A percentile compares a stretch with the other conserved stretches of the same genome.
phyloP scores from a whole-genome alignment of 2,113 vertebrate genomes.

The Coryphaenoides rupestris region DNA sequence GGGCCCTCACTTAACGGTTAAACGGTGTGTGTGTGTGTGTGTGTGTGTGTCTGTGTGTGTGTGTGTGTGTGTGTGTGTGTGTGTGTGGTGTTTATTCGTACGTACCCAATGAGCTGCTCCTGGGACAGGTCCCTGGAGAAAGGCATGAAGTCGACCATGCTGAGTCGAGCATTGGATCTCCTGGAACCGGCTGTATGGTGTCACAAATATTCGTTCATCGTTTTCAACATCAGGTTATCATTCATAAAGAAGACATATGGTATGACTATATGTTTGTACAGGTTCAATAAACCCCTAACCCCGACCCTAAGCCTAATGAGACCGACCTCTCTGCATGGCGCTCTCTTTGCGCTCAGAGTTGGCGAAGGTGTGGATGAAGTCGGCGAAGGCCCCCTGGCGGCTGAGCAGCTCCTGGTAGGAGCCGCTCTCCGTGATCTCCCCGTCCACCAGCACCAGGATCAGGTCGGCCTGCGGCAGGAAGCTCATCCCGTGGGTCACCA shows the following conservation, averaged over 20 bases:
- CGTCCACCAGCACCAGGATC: slow-evolving; percentile 83
- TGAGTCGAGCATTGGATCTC: slow-evolving; percentile 72
- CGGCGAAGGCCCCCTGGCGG: slow-evolving; percentile 81
- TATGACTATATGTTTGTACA: no score
- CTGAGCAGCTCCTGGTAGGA: slow-evolving; percentile 86
- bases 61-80: no score
- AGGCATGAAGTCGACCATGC: slow-evolving; percentile 76
- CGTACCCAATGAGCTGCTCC: slow-evolving; percentile 76
- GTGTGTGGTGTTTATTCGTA: no score
- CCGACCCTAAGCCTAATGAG: no score
- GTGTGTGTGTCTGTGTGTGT: no score
- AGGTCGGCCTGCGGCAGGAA: slow-evolving; percentile 85
- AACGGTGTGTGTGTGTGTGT: no score
- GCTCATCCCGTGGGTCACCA: slow-evolving; percentile 86
- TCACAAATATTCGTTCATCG: neutral
- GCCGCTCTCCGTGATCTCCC: slow-evolving; percentile 84
- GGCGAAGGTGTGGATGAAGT: slow-evolving; percentile 81
- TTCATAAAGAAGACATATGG: neutral
- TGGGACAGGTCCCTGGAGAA: slow-evolving; percentile 77
- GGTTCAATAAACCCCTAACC: no score
- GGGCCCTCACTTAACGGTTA: no score
- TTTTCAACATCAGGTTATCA: neutral
- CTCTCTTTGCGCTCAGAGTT: slow-evolving; percentile 71
- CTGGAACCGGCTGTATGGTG: slow-evolving; percentile 64
- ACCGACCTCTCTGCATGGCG: slow-evolving; percentile 65